A percentile compares a stretch with the other conserved stretches of the same genome.
phyloP scores from a whole-genome alignment of 2,888 invertebrate species.

The Camponotus fellah region DNA sequence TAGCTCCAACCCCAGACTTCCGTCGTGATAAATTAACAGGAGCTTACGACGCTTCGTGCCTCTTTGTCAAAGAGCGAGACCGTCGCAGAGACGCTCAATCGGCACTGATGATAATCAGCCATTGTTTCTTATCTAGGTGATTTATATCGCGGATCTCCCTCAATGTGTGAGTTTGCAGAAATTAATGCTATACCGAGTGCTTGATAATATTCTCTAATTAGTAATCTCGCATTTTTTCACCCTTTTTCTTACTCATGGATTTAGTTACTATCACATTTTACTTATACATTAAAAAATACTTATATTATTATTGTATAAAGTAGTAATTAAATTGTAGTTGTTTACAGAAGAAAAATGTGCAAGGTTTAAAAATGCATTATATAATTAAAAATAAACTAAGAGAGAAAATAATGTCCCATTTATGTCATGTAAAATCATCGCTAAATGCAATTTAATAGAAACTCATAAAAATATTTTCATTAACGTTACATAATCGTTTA shows the following conservation, averaged over 20 bases:
- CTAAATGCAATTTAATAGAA: neutral
- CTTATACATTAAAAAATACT: neutral
- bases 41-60: constrained; percentile 76
- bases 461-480: constrained; percentile 6
- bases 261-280: neutral
- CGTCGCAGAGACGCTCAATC: constrained; percentile 57
- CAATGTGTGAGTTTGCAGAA: neutral
- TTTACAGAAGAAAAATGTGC: neutral
- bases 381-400: neutral
- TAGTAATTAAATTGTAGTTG: neutral
- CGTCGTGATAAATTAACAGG: constrained; percentile 79
- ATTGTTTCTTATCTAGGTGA: constrained; percentile 1
- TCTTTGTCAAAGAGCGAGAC: constrained; percentile 67
- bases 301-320: neutral
- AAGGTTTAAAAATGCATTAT: neutral
- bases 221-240: neutral
- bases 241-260: neutral
- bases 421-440: neutral
- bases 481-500: neutral
- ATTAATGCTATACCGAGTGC: neutral
- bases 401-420: neutral
- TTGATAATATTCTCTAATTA: neutral
- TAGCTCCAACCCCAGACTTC: constrained; percentile 72
- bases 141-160: constrained; percentile 1
- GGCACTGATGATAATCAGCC: constrained; percentile 59